Evolutionary conservation across 2,797 vertebrate species (phyloP), one percentile per base, ranked within the genome.

Genomic region (Microctenopoma stevenorrisi): DNA sequence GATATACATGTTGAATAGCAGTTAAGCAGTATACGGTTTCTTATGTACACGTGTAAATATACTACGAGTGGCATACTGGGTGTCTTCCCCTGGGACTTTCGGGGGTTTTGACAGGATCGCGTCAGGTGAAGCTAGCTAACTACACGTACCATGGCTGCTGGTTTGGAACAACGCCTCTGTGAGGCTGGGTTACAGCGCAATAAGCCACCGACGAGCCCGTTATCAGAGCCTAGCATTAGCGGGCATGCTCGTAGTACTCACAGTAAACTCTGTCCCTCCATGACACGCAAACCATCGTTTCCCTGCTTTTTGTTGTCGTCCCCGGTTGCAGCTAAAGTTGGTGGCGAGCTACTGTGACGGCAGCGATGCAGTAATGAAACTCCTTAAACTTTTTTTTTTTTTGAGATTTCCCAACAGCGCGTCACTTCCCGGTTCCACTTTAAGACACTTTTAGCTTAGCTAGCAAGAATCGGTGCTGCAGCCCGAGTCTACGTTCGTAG

Each of bases 381-480:
- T 3, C 4, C 25, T 3, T 5, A 53, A 78, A 84, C 72, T 73
- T 81, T 74, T 66, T 49, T 16, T 28, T 7, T 0, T 26, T 22
- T 28, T 22, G 51, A 49, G 64, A 73, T 85, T 76, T 65, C 64
- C 71, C 63, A 61, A 68, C 73, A 55, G 54, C 53, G 57, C 80
- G 81, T 87, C 86, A 87, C 79, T 81, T 79, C 74, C 66, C 66
- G 35, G n/a, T 50, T 53, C n/a, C 35, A 65, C 69, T 64, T 59
- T 53, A 28, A 50, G 22, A 65, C 51, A 42, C 48, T 78, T 70
- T 63, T 12, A 57, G 73, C 82, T 60, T 14, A 54, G 73, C 82
- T 76, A 81, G 42, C 72, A 6, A 14, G 72, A 5, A 11, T 18
- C 50, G 12, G 42, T 14, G 2, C 49, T 48, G 61, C 56, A 59